Evolutionary conservation across 2,797 vertebrate genomes (phyloP).

Genomic region (Jordanella pulchra): DNA sequence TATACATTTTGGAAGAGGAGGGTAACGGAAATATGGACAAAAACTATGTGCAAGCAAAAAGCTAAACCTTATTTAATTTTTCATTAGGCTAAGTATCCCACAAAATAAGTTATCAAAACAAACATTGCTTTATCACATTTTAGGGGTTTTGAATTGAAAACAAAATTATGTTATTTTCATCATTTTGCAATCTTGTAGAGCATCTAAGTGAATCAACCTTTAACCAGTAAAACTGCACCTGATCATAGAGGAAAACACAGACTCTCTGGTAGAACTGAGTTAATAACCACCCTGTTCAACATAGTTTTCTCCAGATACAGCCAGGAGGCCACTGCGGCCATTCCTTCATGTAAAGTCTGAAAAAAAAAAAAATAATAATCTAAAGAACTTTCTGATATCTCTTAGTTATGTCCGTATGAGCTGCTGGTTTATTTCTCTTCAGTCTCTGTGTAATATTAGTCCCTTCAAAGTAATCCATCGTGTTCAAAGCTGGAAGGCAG

Average conservation of each 20-base stretch:
- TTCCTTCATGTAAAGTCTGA: slow-evolving; percentile 18
- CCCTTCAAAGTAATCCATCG: slow-evolving; percentile 74
- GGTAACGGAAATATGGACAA: not conserved
- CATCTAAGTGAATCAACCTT: slow-evolving; percentile 17
- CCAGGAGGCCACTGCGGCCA: not conserved
- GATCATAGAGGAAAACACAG: slow-evolving; percentile 15
- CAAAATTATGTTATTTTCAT: slow-evolving; percentile 6
- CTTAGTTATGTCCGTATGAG: slow-evolving; percentile 13
- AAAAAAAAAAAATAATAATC: slow-evolving; percentile 22
- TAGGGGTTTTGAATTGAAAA: not conserved
- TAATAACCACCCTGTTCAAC: slow-evolving; percentile 6
- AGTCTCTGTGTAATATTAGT: slow-evolving; percentile 20
- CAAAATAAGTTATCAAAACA: slow-evolving; percentile 1
- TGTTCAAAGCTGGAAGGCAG: slow-evolving; percentile 79
- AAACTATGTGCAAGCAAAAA: not conserved
- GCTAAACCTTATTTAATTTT: not conserved
- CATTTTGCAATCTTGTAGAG: slow-evolving; percentile 6
- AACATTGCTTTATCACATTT: not conserved
- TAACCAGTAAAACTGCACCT: not conserved
- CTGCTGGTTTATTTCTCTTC: slow-evolving; percentile 26
- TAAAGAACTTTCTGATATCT: slow-evolving; percentile 21
- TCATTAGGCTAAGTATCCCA: not conserved
- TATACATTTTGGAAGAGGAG: not conserved
- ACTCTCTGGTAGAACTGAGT: slow-evolving; percentile 8
- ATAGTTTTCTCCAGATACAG: slow-evolving; percentile 5